phyloP scores from a whole-genome alignment of 2,888 invertebrate genomes.

The Spisula solida region DNA sequence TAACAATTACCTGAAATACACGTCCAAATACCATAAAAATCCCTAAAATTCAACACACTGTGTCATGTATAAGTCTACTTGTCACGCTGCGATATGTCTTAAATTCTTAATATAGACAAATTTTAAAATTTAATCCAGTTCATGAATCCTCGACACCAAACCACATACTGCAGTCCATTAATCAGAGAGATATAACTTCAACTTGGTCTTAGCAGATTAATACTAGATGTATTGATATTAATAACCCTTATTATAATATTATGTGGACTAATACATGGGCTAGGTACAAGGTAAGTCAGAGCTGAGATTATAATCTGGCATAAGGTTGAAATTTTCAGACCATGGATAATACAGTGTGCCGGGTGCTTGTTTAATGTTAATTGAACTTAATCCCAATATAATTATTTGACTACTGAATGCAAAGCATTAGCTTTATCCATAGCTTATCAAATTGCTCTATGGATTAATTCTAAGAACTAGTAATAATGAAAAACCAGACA shows the following conservation, averaged over 20 bases:
- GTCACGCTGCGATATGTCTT: no score
- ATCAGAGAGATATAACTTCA: not conserved
- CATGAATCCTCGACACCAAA: not conserved
- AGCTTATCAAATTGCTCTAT: not conserved
- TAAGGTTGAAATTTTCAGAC: not conserved
- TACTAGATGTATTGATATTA: not conserved
- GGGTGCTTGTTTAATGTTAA: no score
- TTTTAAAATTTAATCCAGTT: not conserved
- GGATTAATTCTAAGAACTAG: not conserved
- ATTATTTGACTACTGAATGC: not conserved
- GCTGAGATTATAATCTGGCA: slow-evolving; percentile 18
- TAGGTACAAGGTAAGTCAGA: not conserved
- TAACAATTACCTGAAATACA: not conserved
- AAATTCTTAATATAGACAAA: no score
- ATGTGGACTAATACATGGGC: not conserved
- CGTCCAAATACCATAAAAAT: no score
- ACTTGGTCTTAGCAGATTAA: not conserved
- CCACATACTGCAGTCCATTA: not conserved
- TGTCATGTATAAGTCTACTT: not conserved
- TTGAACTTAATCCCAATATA: slow-evolving; percentile 2
- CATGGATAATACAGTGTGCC: not conserved
- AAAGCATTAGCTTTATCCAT: not conserved
- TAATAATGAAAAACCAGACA: no score
- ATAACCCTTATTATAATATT: not conserved
- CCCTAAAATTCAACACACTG: not conserved